Evolutionary conservation across 2,888 invertebrate genomes (phyloP), one percentile per base, ranked within the genome.

Genomic region (Lepidochitona cinerea): DNA sequence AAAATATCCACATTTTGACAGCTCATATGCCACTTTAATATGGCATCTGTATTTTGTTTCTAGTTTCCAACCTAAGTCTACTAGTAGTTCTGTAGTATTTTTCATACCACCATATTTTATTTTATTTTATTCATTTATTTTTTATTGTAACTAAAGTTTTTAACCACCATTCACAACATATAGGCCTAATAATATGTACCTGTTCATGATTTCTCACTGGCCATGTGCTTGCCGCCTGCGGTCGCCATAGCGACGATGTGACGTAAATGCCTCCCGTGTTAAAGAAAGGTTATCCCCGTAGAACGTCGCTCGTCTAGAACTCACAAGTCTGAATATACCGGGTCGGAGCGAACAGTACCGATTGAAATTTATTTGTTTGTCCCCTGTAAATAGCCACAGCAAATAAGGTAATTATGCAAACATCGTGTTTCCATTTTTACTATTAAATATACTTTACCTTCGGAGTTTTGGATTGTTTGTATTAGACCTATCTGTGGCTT

Each of bases 181-280:
- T n/a, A n/a, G n/a, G n/a, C n/a, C n/a, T n/a, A n/a, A n/a, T n/a
- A n/a, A n/a, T n/a, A n/a, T n/a, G n/a, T n/a, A n/a, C n/a, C n/a
- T n/a, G n/a, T n/a, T n/a, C n/a, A n/a, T n/a, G n/a, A 49, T 23
- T 18, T 49, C 49, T 49, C 49, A 4, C 49, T 23, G 26, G 29
- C 59, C 59, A 69, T 69, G 69, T 35, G 69, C 53, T 53, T 35
- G 49, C 29, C 69, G 23, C 49, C 52, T 49, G 35, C 36, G 26
- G 49, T 64, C 52, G 70, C 78, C 80, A 84, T 85, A 78, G 81
- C 79, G 81, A 85, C 81, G 33, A 26, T 33, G 68, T 83, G 81
- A 86, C 85, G 86, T 86, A 82, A 85, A 77, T 35, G 79, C 70
- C 75, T 74, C 76, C 79, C 79, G 79, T 83, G 76, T 78, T 73